A percentile compares a stretch with the other conserved stretches of the same genome.
Evolutionary conservation across 2,888 invertebrate species (phyloP).

Genomic region (Neoaliturus tenellus): DNA sequence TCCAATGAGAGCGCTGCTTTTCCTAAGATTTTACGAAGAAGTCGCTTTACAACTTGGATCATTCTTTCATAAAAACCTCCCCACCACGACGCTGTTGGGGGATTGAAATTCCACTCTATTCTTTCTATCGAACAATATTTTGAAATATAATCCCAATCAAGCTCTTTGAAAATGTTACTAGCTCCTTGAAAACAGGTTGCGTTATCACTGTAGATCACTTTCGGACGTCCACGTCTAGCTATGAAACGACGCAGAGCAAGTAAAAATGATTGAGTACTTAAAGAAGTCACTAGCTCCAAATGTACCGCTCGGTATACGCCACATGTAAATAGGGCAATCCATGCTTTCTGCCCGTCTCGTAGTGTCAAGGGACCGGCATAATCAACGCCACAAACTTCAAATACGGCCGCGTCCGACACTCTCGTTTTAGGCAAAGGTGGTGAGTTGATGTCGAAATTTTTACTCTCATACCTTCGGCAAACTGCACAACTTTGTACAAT

Average conservation of each 20-base stretch:
- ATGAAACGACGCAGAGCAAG: slow-evolving; percentile 69
- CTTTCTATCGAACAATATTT: too few relatives aligned
- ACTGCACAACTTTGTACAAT: slow-evolving; percentile 51
- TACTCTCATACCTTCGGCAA: slow-evolving; percentile 63
- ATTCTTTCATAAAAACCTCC: too few relatives aligned
- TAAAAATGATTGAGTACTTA: slow-evolving; percentile 68
- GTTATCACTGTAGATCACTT: slow-evolving; percentile 67
- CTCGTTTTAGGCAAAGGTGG: slow-evolving; percentile 67
- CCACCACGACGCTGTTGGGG: too few relatives aligned
- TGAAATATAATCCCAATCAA: too few relatives aligned
- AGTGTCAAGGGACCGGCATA: slow-evolving; percentile 70
- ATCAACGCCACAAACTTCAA: slow-evolving; percentile 70
- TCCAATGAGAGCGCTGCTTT: too few relatives aligned
- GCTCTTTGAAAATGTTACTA: too few relatives aligned
- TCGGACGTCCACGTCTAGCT: slow-evolving; percentile 68
- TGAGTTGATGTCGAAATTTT: slow-evolving; percentile 60
- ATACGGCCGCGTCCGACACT: slow-evolving; percentile 65
- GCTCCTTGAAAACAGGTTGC: too few relatives aligned
- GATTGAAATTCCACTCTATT: too few relatives aligned
- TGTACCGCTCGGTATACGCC: slow-evolving; percentile 70
- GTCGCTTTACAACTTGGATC: too few relatives aligned
- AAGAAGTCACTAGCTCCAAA: slow-evolving; percentile 69
- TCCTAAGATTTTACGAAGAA: too few relatives aligned
- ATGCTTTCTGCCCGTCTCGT: slow-evolving; percentile 66
- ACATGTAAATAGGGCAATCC: slow-evolving; percentile 70